Evolutionary conservation across 2,888 invertebrate species (phyloP).

Genomic region (Acanthosepion esculentum): DNA sequence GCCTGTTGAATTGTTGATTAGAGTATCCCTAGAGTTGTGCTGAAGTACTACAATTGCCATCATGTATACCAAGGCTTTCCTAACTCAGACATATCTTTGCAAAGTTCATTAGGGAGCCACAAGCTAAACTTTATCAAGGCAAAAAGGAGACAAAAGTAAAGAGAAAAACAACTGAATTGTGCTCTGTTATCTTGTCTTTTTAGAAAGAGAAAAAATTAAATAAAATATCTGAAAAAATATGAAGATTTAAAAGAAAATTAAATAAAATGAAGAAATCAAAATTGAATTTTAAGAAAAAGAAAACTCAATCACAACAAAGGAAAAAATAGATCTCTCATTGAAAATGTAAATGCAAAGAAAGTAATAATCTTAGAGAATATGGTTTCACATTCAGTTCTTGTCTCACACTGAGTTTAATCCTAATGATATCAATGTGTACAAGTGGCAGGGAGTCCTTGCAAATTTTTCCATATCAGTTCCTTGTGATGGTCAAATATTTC

Average conservation of each 20-base stretch:
- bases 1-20: constrained; percentile 33
- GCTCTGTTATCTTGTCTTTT: neutral
- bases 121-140: neutral
- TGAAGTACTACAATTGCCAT: constrained; percentile 18
- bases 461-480: neutral
- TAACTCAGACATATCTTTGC: neutral
- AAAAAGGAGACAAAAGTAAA: neutral
- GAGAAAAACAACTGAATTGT: neutral
- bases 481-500: neutral
- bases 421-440: neutral
- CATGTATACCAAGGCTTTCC: neutral
- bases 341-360: neutral
- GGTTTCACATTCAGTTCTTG: neutral
- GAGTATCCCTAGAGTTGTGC: neutral
- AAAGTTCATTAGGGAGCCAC: neutral
- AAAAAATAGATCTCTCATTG: neutral
- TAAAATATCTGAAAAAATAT: neutral
- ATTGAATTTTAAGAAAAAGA: neutral
- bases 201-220: neutral
- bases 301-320: neutral
- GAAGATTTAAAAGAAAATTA: neutral
- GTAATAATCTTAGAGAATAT: neutral
- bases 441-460: neutral
- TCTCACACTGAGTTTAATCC: neutral
- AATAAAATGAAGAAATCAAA: neutral